A percentile compares a stretch with the other conserved stretches of the same genome.
Conservation (phyloP, 1,140 invertebrate species). For the Trichonephila inaurata region DNA sequence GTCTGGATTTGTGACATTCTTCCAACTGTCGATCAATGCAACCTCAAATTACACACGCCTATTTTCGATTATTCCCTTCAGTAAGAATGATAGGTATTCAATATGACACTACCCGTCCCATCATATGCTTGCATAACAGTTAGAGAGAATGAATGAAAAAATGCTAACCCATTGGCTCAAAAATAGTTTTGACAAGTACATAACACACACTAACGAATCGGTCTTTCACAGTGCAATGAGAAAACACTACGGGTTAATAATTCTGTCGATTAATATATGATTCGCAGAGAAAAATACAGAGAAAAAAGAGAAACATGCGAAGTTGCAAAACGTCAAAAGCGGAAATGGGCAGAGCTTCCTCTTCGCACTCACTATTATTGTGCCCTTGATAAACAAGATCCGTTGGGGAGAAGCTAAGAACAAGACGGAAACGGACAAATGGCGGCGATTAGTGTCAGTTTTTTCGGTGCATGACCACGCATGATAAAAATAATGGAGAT, state of each 20-base stretch:
- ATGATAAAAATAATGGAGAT: no score
- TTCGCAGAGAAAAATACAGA: background rate
- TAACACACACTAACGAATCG: no score
- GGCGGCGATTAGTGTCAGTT: background rate
- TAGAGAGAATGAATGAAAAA: no score
- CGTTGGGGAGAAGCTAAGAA: background rate
- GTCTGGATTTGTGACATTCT: no score
- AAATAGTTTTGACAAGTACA: background rate
- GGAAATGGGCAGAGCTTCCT: slow-evolving; percentile 67
- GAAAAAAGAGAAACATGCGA: background rate
- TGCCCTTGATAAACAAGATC: slow-evolving; percentile 62
- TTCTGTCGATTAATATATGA: background rate
- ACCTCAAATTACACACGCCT: no score
- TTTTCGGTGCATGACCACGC: background rate
- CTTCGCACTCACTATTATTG: slow-evolving; percentile 16
- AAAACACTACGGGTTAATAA: no score
- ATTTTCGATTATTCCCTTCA: background rate
- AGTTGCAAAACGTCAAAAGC: slow-evolving; percentile 9
- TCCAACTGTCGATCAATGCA: no score
- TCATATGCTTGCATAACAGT: no score
- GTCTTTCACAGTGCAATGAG: no score
- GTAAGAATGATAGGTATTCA: background rate
- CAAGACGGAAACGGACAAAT: slow-evolving; percentile 24
- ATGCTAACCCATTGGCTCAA: background rate
- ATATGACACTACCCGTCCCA: no score